These are phyloP conservation scores for Sesamia inferens DNA, from an alignment of 2,888 invertebrate genomes.

Conservation along the genomic window DNA sequence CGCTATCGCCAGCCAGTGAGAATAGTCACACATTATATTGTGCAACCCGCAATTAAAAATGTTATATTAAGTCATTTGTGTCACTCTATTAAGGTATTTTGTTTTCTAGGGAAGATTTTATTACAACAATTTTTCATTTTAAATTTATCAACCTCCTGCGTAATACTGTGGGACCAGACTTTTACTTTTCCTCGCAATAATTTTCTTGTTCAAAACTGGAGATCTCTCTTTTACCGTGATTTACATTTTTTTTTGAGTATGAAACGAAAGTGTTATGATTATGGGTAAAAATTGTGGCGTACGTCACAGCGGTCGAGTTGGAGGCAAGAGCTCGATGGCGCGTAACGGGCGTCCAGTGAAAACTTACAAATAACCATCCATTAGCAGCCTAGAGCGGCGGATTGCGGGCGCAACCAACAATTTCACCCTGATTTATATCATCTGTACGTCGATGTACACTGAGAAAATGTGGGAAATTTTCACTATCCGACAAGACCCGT, in stretches of 20 bases:
- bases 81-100: constrained; percentile 56
- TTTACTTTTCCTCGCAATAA: constrained; percentile 54
- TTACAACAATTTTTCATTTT: constrained; percentile 51
- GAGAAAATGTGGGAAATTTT: constrained; percentile 90
- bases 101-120: constrained; percentile 58
- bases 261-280: constrained; percentile 64
- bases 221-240: constrained; percentile 50
- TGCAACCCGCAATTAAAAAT: constrained; percentile 68
- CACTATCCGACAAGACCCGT: constrained; percentile 82
- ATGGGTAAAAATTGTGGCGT: constrained; percentile 53
- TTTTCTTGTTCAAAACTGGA: constrained; percentile 47
- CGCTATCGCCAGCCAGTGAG: constrained; percentile 55
- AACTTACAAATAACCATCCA: constrained; percentile 86
- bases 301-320: constrained; percentile 69
- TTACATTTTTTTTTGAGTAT: constrained; percentile 55
- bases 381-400: constrained; percentile 85
- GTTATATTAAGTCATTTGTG: constrained; percentile 68
- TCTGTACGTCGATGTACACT: constrained; percentile 77
- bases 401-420: constrained; percentile 80
- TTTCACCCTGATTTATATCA: constrained; percentile 89
- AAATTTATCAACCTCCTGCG: constrained; percentile 45
- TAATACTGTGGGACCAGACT: constrained; percentile 33
- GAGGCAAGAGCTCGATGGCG: constrained; percentile 74
- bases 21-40: constrained; percentile 67
- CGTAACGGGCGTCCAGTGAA: constrained; percentile 87